phyloP scores from a whole-genome alignment of 2,113 vertebrate species.

The Monopterus albus region DNA sequence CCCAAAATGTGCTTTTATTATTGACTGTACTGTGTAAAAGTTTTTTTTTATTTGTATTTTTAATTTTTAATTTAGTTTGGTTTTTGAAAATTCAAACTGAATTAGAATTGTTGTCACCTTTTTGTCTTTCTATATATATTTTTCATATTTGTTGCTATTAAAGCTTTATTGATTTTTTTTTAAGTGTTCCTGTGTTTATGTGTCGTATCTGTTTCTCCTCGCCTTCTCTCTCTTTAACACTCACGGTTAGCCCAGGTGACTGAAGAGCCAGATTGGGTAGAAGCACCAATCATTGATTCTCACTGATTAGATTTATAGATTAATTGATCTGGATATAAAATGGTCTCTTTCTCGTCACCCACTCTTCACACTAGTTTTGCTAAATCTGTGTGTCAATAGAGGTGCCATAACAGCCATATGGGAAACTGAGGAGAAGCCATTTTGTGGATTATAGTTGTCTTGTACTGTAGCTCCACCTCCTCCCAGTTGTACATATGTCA shows the following conservation, averaged over 20 bases:
- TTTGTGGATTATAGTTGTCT: conserved; percentile 38
- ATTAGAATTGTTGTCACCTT: conserved; percentile 67
- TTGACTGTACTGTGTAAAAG: conserved; percentile 68
- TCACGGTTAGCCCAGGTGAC: conserved; percentile 21
- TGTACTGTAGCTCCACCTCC: conserved; percentile 39
- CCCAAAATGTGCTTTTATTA: conserved; percentile 77
- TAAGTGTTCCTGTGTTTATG: conserved; percentile 51
- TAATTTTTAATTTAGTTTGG: conserved; percentile 44
- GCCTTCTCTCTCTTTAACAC: conserved; percentile 39
- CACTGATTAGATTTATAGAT: conserved; percentile 75
- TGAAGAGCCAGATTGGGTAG: conserved; percentile 29
- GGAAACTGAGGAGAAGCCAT: conserved; percentile 53
- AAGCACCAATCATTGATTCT: conserved; percentile 58
- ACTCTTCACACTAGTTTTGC: conserved; percentile 48
- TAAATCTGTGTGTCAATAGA: conserved; percentile 60
- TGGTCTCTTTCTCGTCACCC: conserved; percentile 43
- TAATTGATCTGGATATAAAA: conserved; percentile 69
- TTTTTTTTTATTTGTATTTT: conserved; percentile 46
- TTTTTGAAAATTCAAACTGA: conserved; percentile 30
- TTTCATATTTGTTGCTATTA: conserved; percentile 83
- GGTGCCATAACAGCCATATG: conserved; percentile 60
- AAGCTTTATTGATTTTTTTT: conserved; percentile 82
- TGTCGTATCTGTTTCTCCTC: conserved; percentile 41
- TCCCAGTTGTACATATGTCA: conserved; percentile 10
- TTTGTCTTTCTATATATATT: conserved; percentile 72